Base-by-base conservation (phyloP, 1,140 invertebrate genomes). In the Medauroidea extradentata region DNA sequence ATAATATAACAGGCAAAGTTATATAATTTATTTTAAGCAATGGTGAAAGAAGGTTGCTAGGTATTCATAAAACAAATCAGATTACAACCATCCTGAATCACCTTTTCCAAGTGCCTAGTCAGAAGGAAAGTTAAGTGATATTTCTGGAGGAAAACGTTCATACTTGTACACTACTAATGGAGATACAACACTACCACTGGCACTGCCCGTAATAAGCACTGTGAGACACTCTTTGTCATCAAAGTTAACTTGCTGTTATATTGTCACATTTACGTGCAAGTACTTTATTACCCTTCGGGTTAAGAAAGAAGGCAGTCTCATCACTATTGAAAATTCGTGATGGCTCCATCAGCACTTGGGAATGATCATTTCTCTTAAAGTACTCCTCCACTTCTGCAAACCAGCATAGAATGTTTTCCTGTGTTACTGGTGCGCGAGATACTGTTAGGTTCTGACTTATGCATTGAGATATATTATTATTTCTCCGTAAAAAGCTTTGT, bases 21-120 rank as follows among this genome's bases (percentile, higher is more conserved):
- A 66, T 44, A 14, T 62, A 53, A 44, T 63, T 63, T 60, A 65
- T 43, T 2, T 64, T 18, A n/a, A 70, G 55, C 43, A 66, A 49
- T 61, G 61, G 62, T 68, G 59, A 24, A 75, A 63, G n/a, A 67
- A 57, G 51, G 73, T 74, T 29, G 57, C 65, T 8, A 72, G 66
- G 53, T 64, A 75, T 43, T 71, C 66, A 59, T 60, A 72, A 62
- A 68, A 73, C 7, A 58, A 53, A 43, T 65, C 63, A 39, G 62
- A 54, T 1, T 53, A 68, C n/a, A n/a, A n/a, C n/a, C n/a, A n/a
- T n/a, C n/a, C n/a, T n/a, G n/a, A n/a, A n/a, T n/a, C n/a, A n/a
- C n/a, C n/a, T n/a, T n/a, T n/a, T n/a, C n/a, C n/a, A n/a, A n/a
- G n/a, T n/a, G n/a, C n/a, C n/a, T n/a, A n/a, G n/a, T n/a, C n/a